These are phyloP conservation scores for Atethmia centrago DNA, from an alignment of 2,888 invertebrate species.

Conservation along the genomic window DNA sequence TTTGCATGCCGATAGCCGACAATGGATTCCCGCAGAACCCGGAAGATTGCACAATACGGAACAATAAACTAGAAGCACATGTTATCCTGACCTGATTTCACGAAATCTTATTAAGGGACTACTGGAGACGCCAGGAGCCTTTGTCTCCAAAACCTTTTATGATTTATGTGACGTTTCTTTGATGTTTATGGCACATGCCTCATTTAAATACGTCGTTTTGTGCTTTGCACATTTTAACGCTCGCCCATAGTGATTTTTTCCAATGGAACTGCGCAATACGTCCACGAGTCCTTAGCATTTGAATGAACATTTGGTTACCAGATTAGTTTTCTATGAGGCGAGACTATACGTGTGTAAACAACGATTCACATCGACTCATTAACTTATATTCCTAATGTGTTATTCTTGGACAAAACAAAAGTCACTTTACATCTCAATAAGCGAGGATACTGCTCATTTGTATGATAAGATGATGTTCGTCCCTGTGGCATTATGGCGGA, in stretches of 20 bases:
- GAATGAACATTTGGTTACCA: constrained; percentile 90
- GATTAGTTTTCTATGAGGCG: constrained; percentile 86
- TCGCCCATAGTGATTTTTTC: constrained; percentile 84
- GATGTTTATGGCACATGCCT: constrained; percentile 88
- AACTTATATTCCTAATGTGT: constrained; percentile 75
- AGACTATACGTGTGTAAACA: constrained; percentile 83
- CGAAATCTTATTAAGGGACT: constrained; percentile 81
- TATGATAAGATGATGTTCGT: constrained; percentile 62
- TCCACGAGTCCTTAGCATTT: constrained; percentile 81
- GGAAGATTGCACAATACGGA: constrained; percentile 87
- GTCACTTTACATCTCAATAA: constrained; percentile 75
- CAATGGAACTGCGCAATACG: constrained; percentile 76
- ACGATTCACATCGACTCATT: constrained; percentile 77
- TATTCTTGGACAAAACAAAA: constrained; percentile 67
- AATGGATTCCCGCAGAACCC: constrained; percentile 80
- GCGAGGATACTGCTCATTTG: constrained; percentile 56
- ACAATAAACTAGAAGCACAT: constrained; percentile 85
- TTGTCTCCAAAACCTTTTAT: constrained; percentile 85
- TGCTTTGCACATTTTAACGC: constrained; percentile 88
- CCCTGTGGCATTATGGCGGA: constrained; percentile 57
- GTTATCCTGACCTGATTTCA: constrained; percentile 89
- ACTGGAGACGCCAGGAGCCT: constrained; percentile 78
- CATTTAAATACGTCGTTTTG: constrained; percentile 88
- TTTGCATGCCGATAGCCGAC: constrained; percentile 82
- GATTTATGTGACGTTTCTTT: constrained; percentile 88